Evolutionary conservation across 2,797 vertebrate species (phyloP).

Genomic region (Melanotaenia pygmaea): DNA sequence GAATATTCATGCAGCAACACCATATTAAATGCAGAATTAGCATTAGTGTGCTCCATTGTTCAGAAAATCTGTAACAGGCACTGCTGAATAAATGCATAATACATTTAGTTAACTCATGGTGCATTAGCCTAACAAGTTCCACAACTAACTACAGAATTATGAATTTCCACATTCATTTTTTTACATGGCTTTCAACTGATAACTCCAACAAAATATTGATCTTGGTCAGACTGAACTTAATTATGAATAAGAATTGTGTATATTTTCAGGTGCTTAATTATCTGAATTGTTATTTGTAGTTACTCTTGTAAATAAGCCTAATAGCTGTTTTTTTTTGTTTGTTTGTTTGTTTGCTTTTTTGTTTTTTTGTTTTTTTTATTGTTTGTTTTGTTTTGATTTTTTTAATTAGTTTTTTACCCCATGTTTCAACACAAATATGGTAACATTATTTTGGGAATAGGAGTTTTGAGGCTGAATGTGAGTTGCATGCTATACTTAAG

Average conservation of each 20-base stretch:
- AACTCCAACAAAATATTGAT: slow-evolving; percentile 60
- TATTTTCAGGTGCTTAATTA: slow-evolving; percentile 56
- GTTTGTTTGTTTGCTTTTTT: no score
- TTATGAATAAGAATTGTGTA: slow-evolving; percentile 57
- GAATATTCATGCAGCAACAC: slow-evolving; percentile 75
- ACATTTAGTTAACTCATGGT: slow-evolving; percentile 63
- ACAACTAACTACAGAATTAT: slow-evolving; percentile 66
- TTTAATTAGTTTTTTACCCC: background rate
- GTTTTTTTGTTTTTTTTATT: no score
- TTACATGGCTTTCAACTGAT: slow-evolving; percentile 54
- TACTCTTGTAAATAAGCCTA: slow-evolving; percentile 23
- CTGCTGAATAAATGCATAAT: slow-evolving; percentile 77
- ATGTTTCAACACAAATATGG: slow-evolving; percentile 15
- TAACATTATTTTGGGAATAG: slow-evolving; percentile 19
- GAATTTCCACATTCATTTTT: slow-evolving; percentile 58
- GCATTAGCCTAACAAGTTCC: slow-evolving; percentile 68
- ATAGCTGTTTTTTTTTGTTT: slow-evolving; percentile 1
- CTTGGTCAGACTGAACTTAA: slow-evolving; percentile 62
- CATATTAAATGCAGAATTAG: slow-evolving; percentile 80
- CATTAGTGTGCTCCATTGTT: slow-evolving; percentile 83
- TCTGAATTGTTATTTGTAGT: slow-evolving; percentile 38
- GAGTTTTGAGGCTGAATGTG: slow-evolving; percentile 32
- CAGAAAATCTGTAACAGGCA: slow-evolving; percentile 70
- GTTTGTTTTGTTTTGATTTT: no score
- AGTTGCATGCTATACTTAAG: slow-evolving; percentile 18